Evolutionary conservation across 1,140 invertebrate species (phyloP), one percentile per base, ranked within the genome.

Genomic region (Melitaea cinxia): DNA sequence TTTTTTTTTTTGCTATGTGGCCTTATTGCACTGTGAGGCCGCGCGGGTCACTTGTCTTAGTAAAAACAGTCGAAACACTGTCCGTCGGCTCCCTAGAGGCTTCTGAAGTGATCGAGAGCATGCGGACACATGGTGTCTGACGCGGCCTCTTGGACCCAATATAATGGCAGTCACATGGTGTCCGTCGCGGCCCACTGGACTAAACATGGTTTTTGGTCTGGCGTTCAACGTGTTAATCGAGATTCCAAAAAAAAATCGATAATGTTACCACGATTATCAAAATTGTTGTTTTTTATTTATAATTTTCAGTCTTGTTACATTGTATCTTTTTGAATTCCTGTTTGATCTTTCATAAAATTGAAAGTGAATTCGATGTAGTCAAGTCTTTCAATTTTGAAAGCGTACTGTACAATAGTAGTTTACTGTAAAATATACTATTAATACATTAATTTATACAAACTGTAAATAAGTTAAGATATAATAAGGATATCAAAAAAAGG

Each of bases 391-490:
- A 56, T 68, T 65, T 66, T 78, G 86, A 83, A 85, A 88, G 84
- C 73, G 66, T 70, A 56, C 82, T 91, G 88, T 91, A 91, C 88
- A 89, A 91, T 89, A 86, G 76, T 88, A 87, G 80, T 77, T 70
- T 78, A 85, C 82, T 88, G 85, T 91, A 88, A 83, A 88, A 83
- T 86, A 84, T 77, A 85, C 77, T 88, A 83, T 85, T 80, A 83
- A 75, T 87, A 85, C 80, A 82, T 89, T 89, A 89, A 89, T 89
- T 91, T 89, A 89, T 89, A 85, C 79, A 82, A 88, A 88, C 82
- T 91, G 88, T 91, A 91, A 84, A 91, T 91, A 91, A 66, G 77
- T 74, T 87, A 87, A 88, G 85, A 76, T 85, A 82, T 80, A 78
- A 68, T 84, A 89, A 83, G 78, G 76, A 82, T 85, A 88, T 88